Conservation (phyloP, 2,888 invertebrate species). For the Yponomeuta plumbellus region DNA sequence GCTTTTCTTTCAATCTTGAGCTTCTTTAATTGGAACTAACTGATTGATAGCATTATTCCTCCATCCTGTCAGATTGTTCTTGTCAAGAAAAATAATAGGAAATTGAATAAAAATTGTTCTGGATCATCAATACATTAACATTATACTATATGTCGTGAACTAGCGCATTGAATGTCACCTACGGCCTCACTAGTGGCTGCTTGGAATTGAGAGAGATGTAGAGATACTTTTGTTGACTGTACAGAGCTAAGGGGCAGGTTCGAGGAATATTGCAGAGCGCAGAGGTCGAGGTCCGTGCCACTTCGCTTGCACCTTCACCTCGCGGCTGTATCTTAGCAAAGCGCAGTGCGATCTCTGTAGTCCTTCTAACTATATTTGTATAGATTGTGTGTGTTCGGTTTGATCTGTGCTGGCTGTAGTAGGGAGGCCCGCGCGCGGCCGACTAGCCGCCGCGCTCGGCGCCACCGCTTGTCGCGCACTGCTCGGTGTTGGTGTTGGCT, state of each 20-base stretch:
- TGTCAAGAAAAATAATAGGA: not conserved
- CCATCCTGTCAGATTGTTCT: slow-evolving; percentile 29
- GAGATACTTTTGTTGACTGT: slow-evolving; percentile 41
- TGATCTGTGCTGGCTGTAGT: not conserved
- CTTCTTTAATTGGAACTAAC: not conserved
- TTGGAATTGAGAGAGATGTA: slow-evolving; percentile 32
- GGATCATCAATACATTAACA: slow-evolving; percentile 50
- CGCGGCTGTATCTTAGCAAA: not conserved
- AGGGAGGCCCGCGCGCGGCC: not conserved
- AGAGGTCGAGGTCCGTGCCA: slow-evolving; percentile 36
- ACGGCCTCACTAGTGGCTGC: slow-evolving; percentile 54
- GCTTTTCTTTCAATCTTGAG: slow-evolving; percentile 4
- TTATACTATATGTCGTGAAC: slow-evolving; percentile 10
- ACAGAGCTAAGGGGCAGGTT: slow-evolving; percentile 34
- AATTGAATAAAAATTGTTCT: slow-evolving; percentile 61
- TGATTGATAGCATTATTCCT: slow-evolving; percentile 40
- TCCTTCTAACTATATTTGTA: not conserved
- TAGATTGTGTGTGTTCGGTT: not conserved
- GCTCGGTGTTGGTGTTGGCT: slow-evolving; percentile 3
- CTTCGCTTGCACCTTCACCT: not conserved
- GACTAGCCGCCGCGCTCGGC: not conserved
- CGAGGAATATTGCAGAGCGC: slow-evolving; percentile 47
- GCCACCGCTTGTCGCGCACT: not conserved
- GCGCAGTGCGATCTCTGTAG: slow-evolving; percentile 5
- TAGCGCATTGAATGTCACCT: slow-evolving; percentile 20